phyloP scores from a whole-genome alignment of 2,797 vertebrate genomes.

The Artibeus jamaicensis region DNA sequence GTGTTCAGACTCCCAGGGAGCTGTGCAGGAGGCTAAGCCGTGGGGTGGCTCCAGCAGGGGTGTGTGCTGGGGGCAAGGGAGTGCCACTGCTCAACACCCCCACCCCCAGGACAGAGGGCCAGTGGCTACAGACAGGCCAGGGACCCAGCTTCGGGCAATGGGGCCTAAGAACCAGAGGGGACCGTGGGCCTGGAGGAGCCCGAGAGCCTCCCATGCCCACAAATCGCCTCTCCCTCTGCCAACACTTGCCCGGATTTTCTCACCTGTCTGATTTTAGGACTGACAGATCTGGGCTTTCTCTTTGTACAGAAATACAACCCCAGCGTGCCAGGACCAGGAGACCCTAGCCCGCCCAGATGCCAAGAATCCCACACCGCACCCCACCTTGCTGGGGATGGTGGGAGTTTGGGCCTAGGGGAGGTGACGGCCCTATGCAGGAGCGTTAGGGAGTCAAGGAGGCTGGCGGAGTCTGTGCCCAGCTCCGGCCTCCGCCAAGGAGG shows the following conservation, averaged over 20 bases:
- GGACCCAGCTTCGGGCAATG: not conserved
- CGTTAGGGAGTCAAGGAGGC: not conserved
- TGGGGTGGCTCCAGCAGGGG: not conserved
- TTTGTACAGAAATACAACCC: constrained; percentile 28
- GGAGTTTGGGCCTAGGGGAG: not conserved
- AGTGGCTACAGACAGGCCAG: not conserved
- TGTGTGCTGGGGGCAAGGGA: not conserved
- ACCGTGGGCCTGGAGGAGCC: not conserved
- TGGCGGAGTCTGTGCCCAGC: not conserved
- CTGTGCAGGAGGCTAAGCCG: not conserved
- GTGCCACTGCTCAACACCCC: not conserved
- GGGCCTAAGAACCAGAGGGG: not conserved
- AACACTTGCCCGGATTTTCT: not conserved
- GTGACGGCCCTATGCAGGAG: not conserved
- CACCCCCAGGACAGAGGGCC: not conserved
- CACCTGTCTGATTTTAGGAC: not conserved
- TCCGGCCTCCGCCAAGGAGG: constrained; percentile 28
- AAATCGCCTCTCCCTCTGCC: not conserved
- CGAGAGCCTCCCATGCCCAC: accelerated
- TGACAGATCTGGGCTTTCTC: constrained; percentile 33
- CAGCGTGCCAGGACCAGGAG: not conserved
- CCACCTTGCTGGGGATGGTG: not conserved
- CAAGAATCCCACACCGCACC: not conserved
- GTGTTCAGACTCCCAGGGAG: not conserved
- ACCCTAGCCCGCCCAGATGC: not conserved